Conservation (phyloP, 2,113 vertebrate genomes). For the Andinoacara biseriatus region DNA sequence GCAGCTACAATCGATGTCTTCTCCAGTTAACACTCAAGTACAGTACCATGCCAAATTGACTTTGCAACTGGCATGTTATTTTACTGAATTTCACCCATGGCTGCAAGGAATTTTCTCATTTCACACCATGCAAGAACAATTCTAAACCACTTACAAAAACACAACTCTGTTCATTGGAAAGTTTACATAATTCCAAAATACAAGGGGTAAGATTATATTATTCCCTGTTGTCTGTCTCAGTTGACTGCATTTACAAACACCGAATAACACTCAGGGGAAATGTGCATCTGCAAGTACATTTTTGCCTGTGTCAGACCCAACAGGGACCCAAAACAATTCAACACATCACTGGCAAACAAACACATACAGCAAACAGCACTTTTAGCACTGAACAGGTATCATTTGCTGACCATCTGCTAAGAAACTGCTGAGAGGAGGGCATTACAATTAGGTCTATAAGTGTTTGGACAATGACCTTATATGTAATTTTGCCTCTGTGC, state of each 20-base stretch:
- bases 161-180: constrained; percentile 3
- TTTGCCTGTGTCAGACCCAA: not conserved
- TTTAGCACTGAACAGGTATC: not conserved
- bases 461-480: too few relatives aligned
- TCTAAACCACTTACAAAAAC: constrained; percentile 6
- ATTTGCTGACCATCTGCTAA: not conserved
- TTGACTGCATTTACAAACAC: constrained; percentile 25
- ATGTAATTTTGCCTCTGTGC: too few relatives aligned
- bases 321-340: constrained; percentile 26
- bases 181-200: constrained; percentile 9
- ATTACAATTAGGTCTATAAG: not conserved
- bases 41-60: not conserved
- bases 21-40: not conserved
- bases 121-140: constrained; percentile 4
- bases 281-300: not conserved
- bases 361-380: constrained; percentile 2
- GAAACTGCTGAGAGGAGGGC: not conserved
- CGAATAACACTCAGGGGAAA: constrained; percentile 6
- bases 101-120: not conserved
- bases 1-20: not conserved
- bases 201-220: not conserved
- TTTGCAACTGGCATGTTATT: not conserved
- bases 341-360: constrained; percentile 14
- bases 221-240: not conserved
- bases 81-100: not conserved